Percentiles rank a stretch among this genome's conserved stretches.
phyloP scores from a whole-genome alignment of 2,797 vertebrate species.

The Rhynchotus rufescens region DNA sequence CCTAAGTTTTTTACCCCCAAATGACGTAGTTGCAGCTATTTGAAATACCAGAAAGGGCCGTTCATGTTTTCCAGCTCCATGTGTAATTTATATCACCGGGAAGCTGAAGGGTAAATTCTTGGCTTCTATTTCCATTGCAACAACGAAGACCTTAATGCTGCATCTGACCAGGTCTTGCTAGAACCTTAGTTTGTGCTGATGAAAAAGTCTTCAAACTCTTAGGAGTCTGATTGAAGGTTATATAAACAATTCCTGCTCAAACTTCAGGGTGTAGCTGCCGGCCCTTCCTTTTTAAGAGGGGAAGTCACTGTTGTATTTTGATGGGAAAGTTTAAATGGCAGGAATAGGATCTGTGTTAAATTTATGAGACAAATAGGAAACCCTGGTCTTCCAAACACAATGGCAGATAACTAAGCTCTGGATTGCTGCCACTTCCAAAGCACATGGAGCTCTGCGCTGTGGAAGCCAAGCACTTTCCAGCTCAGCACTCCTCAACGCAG shows the following conservation, averaged over 20 bases:
- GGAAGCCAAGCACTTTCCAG: not conserved
- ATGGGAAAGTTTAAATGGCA: conserved; percentile 66
- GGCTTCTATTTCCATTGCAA: not conserved
- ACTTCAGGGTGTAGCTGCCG: conserved; percentile 68
- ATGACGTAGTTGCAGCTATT: not conserved
- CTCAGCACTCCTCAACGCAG: not conserved
- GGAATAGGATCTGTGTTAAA: conserved; percentile 65
- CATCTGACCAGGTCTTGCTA: not conserved
- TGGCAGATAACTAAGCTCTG: conserved; percentile 64
- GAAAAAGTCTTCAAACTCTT: conserved; percentile 48
- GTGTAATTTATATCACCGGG: not conserved
- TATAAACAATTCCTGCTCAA: conserved; percentile 65
- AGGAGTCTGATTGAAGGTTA: conserved; percentile 70
- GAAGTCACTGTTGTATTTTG: conserved; percentile 68
- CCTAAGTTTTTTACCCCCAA: not conserved
- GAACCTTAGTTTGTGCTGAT: conserved; percentile 17
- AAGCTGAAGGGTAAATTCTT: not conserved
- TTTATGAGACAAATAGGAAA: conserved; percentile 74
- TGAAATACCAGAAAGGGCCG: not conserved
- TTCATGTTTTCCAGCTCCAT: not conserved
- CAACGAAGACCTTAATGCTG: not conserved
- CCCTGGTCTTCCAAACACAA: conserved; percentile 69
- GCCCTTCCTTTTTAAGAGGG: conserved; percentile 72
- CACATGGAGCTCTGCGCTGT: not conserved
- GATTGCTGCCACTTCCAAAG: conserved; percentile 30